phyloP scores from a whole-genome alignment of 1,140 invertebrate species.

The Grapholita molesta region DNA sequence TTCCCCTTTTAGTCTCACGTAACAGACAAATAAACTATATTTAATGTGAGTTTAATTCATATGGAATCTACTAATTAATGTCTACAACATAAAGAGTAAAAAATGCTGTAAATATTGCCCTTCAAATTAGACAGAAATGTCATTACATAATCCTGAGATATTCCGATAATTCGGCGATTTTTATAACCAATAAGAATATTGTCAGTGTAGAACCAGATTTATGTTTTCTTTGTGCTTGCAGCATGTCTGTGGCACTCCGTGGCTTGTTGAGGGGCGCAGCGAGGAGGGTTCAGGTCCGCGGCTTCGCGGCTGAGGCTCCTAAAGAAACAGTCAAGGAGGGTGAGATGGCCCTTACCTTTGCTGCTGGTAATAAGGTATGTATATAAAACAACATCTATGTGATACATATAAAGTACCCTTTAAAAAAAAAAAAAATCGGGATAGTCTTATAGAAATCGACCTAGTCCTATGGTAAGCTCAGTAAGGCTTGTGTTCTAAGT shows the following conservation, averaged over 20 bases:
- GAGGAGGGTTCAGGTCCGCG: conserved; percentile 52
- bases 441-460: too few relatives aligned
- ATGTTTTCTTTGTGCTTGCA: conserved; percentile 26
- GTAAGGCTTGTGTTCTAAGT: too few relatives aligned
- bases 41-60: not conserved
- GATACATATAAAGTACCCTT: conserved; percentile 29
- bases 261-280: conserved; percentile 44
- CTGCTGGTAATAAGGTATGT: conserved; percentile 92
- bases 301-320: conserved; percentile 35
- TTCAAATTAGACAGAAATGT: conserved; percentile 20
- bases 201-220: not conserved
- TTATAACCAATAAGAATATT: conserved; percentile 3
- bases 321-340: conserved; percentile 72
- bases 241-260: conserved; percentile 63
- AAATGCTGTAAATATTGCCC: not conserved
- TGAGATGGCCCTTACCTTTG: conserved; percentile 93
- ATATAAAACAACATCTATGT: too few relatives aligned
- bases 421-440: not conserved
- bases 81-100: not conserved
- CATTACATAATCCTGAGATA: conserved; percentile 50
- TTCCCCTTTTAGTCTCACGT: not conserved
- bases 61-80: not conserved
- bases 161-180: not conserved
- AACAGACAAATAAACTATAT: conserved; percentile 9
- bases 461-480: too few relatives aligned